Conservation (phyloP, 1,140 invertebrate genomes). For the Brachionus asplanchnoidis region DNA sequence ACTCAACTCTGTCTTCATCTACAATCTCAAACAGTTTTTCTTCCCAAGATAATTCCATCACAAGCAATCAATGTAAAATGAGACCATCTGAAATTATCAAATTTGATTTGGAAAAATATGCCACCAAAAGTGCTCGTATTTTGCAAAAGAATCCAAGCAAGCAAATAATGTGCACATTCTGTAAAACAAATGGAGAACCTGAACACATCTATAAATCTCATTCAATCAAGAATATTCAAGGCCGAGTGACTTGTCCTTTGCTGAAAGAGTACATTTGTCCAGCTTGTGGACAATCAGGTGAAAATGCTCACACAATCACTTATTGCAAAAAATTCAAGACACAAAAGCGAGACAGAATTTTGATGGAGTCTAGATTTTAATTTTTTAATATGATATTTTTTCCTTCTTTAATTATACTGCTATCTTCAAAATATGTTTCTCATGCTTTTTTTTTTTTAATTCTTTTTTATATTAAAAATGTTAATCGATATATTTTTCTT, state of each 20-base stretch:
- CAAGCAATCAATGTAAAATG: not conserved
- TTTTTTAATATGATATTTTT: not conserved
- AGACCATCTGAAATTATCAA: not conserved
- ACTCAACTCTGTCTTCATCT: not conserved
- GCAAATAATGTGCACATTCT: conserved; percentile 64
- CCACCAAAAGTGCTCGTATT: not conserved
- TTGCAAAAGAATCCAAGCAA: not conserved
- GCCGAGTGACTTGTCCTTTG: conserved; percentile 66
- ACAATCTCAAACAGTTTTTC: too few species aligned
- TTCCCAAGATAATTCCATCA: too few species aligned
- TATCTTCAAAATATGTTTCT: too few species aligned
- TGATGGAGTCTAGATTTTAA: not conserved
- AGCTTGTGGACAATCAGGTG: conserved; percentile 45
- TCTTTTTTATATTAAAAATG: too few species aligned
- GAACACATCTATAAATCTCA: conserved; percentile 63
- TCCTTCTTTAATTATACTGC: too few species aligned
- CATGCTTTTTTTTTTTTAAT: too few species aligned
- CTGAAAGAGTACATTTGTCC: conserved; percentile 68
- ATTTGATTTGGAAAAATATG: not conserved
- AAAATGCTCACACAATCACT: conserved; percentile 42
- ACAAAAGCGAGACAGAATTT: not conserved
- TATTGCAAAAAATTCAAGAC: conserved; percentile 63
- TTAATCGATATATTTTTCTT: too few species aligned
- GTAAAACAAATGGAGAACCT: conserved; percentile 68
- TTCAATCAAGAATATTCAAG: conserved; percentile 63